Percentiles rank a stretch among this genome's conserved stretches.
Evolutionary conservation across 2,888 invertebrate species (phyloP).

Genomic region (Heterodera filipjevi): DNA sequence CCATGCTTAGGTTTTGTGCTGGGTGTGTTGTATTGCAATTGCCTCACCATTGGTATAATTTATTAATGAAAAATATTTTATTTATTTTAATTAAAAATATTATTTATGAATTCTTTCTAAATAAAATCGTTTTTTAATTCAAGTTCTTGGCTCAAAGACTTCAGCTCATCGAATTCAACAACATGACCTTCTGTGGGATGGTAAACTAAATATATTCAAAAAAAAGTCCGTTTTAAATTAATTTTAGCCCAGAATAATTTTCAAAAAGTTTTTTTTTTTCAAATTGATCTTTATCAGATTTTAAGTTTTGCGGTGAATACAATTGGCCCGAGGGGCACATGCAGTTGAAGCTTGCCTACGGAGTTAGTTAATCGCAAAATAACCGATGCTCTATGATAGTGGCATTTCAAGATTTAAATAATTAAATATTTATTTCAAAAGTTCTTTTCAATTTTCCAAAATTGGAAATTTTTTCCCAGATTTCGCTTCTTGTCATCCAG

Average conservation of each 20-base stretch:
- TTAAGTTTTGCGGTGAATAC: conserved; percentile 63
- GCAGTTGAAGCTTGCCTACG: conserved; percentile 41
- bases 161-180: conserved; percentile 53
- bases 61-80: not conserved
- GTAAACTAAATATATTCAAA: conserved; percentile 35
- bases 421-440: not conserved
- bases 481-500: conserved; percentile 54
- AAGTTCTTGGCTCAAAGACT: conserved; percentile 55
- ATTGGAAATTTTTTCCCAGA: conserved; percentile 8
- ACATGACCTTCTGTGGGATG: conserved; percentile 57
- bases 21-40: conserved; percentile 54
- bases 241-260: no score
- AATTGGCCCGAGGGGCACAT: conserved; percentile 44
- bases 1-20: conserved; percentile 44
- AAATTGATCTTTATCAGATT: not conserved
- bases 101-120: not conserved
- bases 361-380: conserved; percentile 10
- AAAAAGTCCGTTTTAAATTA: conserved; percentile 12
- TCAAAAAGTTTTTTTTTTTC: conserved; percentile 1
- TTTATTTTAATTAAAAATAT: not conserved
- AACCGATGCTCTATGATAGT: no score
- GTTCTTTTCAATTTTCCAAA: not conserved
- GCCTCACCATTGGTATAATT: conserved; percentile 50
- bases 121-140: no score
- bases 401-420: not conserved